phyloP scores from a whole-genome alignment of 2,797 vertebrate genomes.

The Philypnodon macrostomus region DNA sequence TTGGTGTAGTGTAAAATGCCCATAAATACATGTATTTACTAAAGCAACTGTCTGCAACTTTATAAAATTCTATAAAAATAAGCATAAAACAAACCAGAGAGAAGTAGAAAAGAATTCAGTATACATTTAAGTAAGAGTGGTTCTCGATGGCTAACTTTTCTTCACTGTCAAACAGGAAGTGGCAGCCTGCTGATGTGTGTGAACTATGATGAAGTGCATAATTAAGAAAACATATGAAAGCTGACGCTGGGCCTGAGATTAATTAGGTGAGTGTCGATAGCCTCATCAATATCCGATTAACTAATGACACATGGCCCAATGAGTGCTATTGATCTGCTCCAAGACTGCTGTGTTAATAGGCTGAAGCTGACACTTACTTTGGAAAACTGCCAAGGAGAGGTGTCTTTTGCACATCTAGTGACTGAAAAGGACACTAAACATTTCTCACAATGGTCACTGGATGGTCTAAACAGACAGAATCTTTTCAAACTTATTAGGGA shows the following conservation, averaged over 20 bases:
- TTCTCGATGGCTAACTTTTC: constrained; percentile 79
- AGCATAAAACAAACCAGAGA: not conserved
- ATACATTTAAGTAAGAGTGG: constrained; percentile 13
- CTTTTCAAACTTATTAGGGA: no score
- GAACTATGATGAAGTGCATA: constrained; percentile 98
- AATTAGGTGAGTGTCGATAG: constrained; percentile 97
- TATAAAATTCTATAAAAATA: no score
- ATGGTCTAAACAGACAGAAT: no score
- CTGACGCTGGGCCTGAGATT: constrained; percentile 88
- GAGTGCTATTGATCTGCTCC: constrained; percentile 95
- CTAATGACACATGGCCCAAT: constrained; percentile 99
- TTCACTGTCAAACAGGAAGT: constrained; percentile 78
- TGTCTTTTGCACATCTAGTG: constrained; percentile 15
- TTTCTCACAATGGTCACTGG: no score
- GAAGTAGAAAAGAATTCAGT: constrained; percentile 14
- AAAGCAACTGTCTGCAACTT: no score
- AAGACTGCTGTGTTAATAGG: constrained; percentile 92
- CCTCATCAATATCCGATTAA: constrained; percentile 99
- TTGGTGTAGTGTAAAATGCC: no score
- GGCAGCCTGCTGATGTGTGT: constrained; percentile 77
- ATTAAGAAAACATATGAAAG: constrained; percentile 99
- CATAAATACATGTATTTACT: not conserved
- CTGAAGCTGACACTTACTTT: constrained; percentile 87
- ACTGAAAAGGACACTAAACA: no score
- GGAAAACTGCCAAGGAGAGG: constrained; percentile 78